phyloP scores from a whole-genome alignment of 2,888 invertebrate species.

The Plebejus melissa region DNA sequence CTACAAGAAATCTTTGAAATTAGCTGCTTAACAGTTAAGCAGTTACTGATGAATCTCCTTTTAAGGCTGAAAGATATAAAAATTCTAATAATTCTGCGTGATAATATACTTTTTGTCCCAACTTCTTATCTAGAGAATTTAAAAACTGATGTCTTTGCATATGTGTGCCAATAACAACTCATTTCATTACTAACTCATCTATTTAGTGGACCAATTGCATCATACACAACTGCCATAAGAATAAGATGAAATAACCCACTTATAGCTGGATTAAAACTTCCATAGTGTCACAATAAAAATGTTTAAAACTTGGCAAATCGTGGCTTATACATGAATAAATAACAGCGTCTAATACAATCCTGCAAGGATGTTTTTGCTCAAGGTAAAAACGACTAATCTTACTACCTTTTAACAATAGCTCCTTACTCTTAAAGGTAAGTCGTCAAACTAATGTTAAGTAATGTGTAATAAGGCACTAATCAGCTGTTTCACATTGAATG shows the following conservation, averaged over 20 bases:
- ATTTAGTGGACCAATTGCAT: slow-evolving; percentile 20
- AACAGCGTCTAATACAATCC: background rate
- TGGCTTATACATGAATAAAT: background rate
- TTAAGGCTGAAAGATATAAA: background rate
- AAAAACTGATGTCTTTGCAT: background rate
- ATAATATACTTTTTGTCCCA: background rate
- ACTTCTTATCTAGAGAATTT: background rate
- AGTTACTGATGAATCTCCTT: background rate
- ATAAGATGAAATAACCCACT: background rate
- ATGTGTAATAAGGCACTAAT: no score
- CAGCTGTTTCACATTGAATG: no score
- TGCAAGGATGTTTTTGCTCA: background rate
- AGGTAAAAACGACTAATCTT: no score
- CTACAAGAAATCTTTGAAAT: background rate
- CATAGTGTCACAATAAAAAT: background rate
- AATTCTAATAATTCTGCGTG: background rate
- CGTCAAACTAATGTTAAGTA: no score
- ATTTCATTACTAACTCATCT: slow-evolving; percentile 25
- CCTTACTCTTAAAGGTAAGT: background rate
- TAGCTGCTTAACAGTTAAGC: background rate
- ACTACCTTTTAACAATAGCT: no score
- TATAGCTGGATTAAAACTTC: background rate
- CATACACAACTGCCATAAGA: slow-evolving; percentile 19
- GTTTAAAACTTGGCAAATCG: background rate
- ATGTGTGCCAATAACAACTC: background rate